phyloP scores from a whole-genome alignment of 2,888 invertebrate species.

The Eristalis pertinax region DNA sequence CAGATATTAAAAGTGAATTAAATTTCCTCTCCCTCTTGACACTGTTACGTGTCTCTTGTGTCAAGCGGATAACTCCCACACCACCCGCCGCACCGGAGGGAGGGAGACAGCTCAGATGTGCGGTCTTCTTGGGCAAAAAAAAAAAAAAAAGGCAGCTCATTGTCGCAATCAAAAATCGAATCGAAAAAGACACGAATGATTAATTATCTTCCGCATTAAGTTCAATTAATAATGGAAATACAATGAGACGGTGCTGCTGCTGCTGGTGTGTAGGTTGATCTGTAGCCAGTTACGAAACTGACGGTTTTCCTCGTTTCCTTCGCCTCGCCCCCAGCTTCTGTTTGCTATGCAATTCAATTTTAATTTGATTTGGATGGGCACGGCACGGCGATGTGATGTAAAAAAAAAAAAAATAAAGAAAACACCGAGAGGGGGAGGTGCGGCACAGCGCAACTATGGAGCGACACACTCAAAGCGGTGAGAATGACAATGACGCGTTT shows the following conservation, averaged over 20 bases:
- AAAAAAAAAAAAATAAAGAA: too few relatives aligned
- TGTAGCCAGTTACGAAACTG: constrained; percentile 48
- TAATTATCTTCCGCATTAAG: constrained; percentile 65
- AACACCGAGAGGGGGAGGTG: too few relatives aligned
- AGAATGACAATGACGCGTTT: constrained; percentile 44
- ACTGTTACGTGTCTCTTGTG: neutral
- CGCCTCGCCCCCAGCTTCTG: neutral
- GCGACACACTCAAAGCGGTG: neutral
- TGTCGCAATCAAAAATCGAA: constrained; percentile 44
- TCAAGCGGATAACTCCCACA: constrained; percentile 25
- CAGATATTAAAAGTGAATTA: constrained; percentile 60
- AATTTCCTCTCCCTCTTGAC: constrained; percentile 8
- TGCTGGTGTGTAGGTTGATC: constrained; percentile 3
- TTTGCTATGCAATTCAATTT: constrained; percentile 59
- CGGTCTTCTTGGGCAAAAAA: neutral
- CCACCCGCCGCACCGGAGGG: neutral
- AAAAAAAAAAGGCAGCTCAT: neutral
- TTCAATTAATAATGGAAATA: constrained; percentile 70
- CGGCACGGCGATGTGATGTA: constrained; percentile 40
- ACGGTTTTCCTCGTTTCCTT: neutral
- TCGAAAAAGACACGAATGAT: constrained; percentile 44
- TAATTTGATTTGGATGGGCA: constrained; percentile 57
- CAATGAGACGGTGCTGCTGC: constrained; percentile 36
- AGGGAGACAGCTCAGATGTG: neutral
- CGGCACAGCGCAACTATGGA: too few relatives aligned